Base-by-base conservation (phyloP, 2,113 vertebrate genomes). In the Bubo bubo region DNA sequence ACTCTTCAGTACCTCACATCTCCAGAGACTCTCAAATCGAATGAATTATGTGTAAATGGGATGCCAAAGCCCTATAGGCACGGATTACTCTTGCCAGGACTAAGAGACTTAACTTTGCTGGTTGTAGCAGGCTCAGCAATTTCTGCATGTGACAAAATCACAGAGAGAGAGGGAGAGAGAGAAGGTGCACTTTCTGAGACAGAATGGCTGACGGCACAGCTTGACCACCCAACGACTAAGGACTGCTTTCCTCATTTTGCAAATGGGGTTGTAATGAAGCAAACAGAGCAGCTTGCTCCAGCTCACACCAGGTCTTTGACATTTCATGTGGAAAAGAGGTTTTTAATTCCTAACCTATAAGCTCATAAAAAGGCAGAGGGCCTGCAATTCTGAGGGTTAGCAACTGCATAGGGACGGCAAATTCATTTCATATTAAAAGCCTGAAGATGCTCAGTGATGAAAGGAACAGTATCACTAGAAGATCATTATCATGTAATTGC, bases 401-500 rank as follows among this genome's bases (percentile, higher is more conserved):
- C 43, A 93, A 41, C 22, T n/a, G 41, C 37, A 50, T 3, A 89
- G 37, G 23, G 53, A 85, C 8, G 8, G 58, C 41, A 66, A 62
- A 89, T 76, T 87, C 9, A 70, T 75, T 94, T 85, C 5, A 4
- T 62, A 56, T 87, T 88, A 88, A 82, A 79, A 93, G 81, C 84
- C 37, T 87, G 64, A 85, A 95, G 93, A 95, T 95, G 70, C 53
- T 59, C 55, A 77, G 50, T 39, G 81, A 96, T 96, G 81, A 91
- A 94, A 96, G 77, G 74, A 95, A 90, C 3, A 3, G 32, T 79
- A 90, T 94, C 20, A 12, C 67, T 70, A 26, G 87, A 95, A 94
- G 91, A 94, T 96, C 91, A 93, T 95, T 96, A 97, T 85, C 86
- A 66, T 43, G 70, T 93, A 96, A 95, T 93, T 96, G 94, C 79